Evolutionary conservation across 1,140 invertebrate genomes (phyloP).

Genomic region (Bombus haemorrhoidalis): DNA sequence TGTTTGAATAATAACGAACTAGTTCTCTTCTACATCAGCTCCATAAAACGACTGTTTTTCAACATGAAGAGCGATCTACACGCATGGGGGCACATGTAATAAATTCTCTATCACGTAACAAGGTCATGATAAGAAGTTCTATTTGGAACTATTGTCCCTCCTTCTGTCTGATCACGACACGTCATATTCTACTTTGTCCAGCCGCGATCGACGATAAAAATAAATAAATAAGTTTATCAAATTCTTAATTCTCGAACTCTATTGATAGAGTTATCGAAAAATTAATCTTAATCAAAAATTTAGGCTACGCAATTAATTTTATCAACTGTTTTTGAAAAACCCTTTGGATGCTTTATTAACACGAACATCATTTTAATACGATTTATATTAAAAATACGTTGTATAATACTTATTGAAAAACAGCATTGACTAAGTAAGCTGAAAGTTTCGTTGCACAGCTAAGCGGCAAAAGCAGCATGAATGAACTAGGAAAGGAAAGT

Average conservation of each 20-base stretch:
- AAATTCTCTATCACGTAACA: neutral
- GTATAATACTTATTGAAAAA: neutral
- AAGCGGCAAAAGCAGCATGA: neutral
- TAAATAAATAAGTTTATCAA: neutral
- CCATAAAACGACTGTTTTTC: neutral
- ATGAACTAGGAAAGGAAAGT: conserved; percentile 6
- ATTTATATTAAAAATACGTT: neutral
- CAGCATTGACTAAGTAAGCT: neutral
- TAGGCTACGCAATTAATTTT: too few relatives aligned
- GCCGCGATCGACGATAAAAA: neutral
- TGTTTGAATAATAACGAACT: neutral
- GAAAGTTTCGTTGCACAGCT: neutral
- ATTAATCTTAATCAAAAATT: too few relatives aligned
- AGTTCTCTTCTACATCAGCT: neutral
- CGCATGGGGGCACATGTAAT: neutral
- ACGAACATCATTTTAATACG: too few relatives aligned
- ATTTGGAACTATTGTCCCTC: neutral
- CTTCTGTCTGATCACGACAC: neutral
- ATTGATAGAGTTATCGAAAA: neutral
- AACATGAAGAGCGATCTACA: neutral
- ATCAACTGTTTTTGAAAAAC: too few relatives aligned
- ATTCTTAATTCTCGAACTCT: neutral
- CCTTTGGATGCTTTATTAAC: too few relatives aligned
- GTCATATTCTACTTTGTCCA: neutral
- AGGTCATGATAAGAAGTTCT: neutral